Evolutionary conservation across 2,888 invertebrate genomes (phyloP), one percentile per base, ranked within the genome.

Genomic region (Hyposoter dolosus): DNA sequence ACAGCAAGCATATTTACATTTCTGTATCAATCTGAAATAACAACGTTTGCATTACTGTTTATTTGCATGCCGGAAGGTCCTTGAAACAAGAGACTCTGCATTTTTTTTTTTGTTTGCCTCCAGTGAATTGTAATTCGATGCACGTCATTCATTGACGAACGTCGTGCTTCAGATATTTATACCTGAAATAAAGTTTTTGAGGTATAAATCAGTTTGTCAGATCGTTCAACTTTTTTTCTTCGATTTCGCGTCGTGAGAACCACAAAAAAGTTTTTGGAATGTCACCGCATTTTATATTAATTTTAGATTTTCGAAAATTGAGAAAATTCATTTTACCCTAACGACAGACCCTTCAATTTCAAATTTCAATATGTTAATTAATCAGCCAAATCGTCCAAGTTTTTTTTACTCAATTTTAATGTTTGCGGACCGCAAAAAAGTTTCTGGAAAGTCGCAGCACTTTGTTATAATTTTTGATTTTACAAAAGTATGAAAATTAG

Each of bases 31-130:
- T 28, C 23, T 19, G 9, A 32, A 76, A 68, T 40, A 28, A 23
- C 15, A 78, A 53, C 32, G n/a, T 7, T 47, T 35, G 35, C 40
- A 53, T 69, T 32, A 71, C 19, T 56, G 71, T 35, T 83, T 69
- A 79, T 74, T 68, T 50, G 50, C 74, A 79, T 79, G 66, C 40
- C 47, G 10, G 63, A 79, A 75, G 50, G 79, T 84, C 83, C 79
- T 84, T 80, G 40, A 50, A 47, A 68, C 56, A 63, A n/a, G 7
- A 43, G 19, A 71, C 32, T 50, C 45, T 69, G 43, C 35, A 78
- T 80, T 79, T 53, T 60, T 28, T 4, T 15, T 69, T 63, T 75
- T 75, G 12, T 32, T 40, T 1, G 9, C 7, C 40, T 40, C 40
- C 9, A 40, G 40, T 40, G 23, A 19, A 47, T 68, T 35, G n/a